phyloP scores from a whole-genome alignment of 2,888 invertebrate species.

The Pammene fasciana region DNA sequence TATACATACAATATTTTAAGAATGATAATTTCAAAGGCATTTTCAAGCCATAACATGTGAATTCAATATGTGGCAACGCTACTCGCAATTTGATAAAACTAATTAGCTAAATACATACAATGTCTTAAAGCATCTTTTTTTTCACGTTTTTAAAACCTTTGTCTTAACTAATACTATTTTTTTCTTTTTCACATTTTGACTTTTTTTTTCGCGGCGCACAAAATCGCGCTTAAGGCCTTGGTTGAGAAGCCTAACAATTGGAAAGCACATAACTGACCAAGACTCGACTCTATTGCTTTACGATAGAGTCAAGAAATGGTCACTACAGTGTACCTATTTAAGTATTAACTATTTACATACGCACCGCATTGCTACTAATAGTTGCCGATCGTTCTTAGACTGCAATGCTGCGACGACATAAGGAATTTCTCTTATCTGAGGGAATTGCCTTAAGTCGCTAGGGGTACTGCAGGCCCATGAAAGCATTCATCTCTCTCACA shows the following conservation, averaged over 20 bases:
- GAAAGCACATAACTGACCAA: too few species aligned
- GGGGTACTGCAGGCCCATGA: not conserved
- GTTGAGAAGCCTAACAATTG: not conserved
- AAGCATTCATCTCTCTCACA: not conserved
- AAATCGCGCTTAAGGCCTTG: not conserved
- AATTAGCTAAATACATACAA: conserved; percentile 41
- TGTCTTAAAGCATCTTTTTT: conserved; percentile 41
- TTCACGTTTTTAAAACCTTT: conserved; percentile 36
- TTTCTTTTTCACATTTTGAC: conserved; percentile 27
- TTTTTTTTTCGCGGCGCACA: conserved; percentile 33
- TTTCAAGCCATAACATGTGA: conserved; percentile 12
- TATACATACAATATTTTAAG: not conserved
- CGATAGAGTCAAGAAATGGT: not conserved
- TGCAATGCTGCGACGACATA: not conserved
- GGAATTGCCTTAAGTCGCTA: not conserved
- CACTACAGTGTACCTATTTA: not conserved
- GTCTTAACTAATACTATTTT: conserved; percentile 36
- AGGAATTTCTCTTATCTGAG: not conserved
- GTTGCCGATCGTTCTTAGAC: conserved; percentile 12
- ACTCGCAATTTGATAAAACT: conserved; percentile 35
- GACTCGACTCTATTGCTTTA: too few species aligned
- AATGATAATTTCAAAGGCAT: not conserved
- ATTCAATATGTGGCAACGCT: conserved; percentile 25
- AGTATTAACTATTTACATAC: not conserved
- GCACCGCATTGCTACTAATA: conserved; percentile 10